A percentile compares a stretch with the other conserved stretches of the same genome.
Evolutionary conservation across 2,113 vertebrate genomes (phyloP).

Genomic region (Gavia stellata): DNA sequence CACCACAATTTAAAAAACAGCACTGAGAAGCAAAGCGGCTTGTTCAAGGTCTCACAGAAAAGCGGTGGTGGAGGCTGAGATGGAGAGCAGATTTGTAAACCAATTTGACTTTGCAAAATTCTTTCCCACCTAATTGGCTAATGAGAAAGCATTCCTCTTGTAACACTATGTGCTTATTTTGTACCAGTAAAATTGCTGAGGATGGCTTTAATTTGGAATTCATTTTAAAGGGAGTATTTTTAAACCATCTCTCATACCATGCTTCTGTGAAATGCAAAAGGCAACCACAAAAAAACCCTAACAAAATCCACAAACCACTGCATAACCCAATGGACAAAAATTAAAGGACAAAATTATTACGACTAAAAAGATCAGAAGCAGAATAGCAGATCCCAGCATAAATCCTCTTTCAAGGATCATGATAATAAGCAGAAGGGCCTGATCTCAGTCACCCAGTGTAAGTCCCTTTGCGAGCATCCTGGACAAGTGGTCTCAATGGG

Average conservation of each 20-base stretch:
- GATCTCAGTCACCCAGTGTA: background rate
- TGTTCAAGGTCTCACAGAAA: background rate
- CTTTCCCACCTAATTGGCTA: conserved; percentile 19
- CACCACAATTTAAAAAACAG: background rate
- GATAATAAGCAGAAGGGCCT: background rate
- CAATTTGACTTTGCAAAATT: background rate
- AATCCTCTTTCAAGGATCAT: background rate
- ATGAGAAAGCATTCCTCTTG: conserved; percentile 51
- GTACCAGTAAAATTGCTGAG: conserved; percentile 39
- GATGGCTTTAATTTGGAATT: conserved; percentile 58
- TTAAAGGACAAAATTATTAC: background rate
- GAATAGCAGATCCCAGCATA: background rate
- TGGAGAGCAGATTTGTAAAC: background rate
- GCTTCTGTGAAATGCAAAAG: conserved; percentile 59
- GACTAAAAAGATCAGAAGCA: background rate
- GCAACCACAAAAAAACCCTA: background rate
- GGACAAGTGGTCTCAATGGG: background rate
- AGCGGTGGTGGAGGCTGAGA: background rate
- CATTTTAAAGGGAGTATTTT: conserved; percentile 56
- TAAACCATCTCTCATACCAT: conserved; percentile 44
- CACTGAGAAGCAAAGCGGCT: background rate
- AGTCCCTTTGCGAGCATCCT: background rate
- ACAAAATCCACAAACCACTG: background rate
- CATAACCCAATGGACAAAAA: background rate
- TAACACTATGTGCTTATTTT: conserved; percentile 52